Conservation (phyloP, 2,797 vertebrate species). For the Mus minutoides region DNA sequence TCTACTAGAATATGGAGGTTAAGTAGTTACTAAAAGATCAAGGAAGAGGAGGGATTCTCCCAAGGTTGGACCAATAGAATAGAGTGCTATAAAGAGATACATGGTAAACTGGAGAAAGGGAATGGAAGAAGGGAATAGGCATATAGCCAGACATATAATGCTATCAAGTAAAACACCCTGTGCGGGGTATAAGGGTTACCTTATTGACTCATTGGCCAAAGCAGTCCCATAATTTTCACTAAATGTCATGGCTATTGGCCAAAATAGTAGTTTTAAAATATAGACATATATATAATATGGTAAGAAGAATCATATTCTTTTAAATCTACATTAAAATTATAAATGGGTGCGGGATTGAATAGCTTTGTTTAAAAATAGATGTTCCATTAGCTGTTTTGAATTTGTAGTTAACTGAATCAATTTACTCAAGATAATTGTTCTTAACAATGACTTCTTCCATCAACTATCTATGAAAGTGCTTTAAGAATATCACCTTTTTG, state of each 20-base stretch:
- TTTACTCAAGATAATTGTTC: constrained; percentile 42
- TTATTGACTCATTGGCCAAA: neutral
- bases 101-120: neutral
- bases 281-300: neutral
- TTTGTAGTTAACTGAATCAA: neutral
- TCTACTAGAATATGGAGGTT: neutral
- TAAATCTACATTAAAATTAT: neutral
- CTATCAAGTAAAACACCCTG: neutral
- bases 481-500: neutral
- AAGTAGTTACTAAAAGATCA: neutral
- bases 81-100: neutral
- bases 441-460: neutral
- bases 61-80: neutral
- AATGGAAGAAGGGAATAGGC: neutral
- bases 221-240: neutral
- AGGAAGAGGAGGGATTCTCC: neutral
- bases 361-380: neutral
- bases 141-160: neutral
- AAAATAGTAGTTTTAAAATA: neutral
- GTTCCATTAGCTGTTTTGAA: neutral
- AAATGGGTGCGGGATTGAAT: neutral
- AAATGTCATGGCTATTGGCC: neutral
- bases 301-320: neutral
- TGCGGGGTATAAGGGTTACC: neutral
- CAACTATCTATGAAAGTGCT: neutral